phyloP scores from a whole-genome alignment of 1,140 invertebrate genomes.

The Leptinotarsa lineolata region DNA sequence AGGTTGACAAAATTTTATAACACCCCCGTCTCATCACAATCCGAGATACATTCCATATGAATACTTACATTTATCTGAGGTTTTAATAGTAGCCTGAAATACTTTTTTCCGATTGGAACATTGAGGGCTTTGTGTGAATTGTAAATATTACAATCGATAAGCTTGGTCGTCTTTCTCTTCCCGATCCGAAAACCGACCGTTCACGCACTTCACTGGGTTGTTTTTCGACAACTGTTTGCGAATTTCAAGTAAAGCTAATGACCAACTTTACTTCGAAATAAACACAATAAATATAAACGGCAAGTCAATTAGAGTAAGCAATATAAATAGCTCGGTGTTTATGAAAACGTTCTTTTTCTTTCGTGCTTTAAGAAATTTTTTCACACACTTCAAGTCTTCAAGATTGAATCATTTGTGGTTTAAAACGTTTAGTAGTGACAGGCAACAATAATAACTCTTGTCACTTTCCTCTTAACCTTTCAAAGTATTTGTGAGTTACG shows the following conservation, averaged over 20 bases:
- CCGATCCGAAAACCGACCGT: not conserved
- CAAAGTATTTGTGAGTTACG: not conserved
- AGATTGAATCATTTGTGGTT: not conserved
- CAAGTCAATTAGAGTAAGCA: conserved; percentile 26
- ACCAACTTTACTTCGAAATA: conserved; percentile 13
- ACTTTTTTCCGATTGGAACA: conserved; percentile 7
- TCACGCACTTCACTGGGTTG: conserved; percentile 23
- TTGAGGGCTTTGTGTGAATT: conserved; percentile 15
- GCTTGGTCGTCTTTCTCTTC: conserved; percentile 9
- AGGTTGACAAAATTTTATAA: conserved; percentile 22
- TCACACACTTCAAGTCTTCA: not conserved
- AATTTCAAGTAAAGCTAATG: not conserved
- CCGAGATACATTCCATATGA: not conserved
- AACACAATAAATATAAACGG: conserved; percentile 27
- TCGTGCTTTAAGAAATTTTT: not conserved
- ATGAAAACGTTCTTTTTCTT: not conserved
- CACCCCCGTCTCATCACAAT: conserved; percentile 13
- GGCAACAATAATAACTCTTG: too few relatives aligned
- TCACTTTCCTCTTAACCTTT: not conserved
- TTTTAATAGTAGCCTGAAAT: conserved; percentile 29
- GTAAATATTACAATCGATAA: not conserved
- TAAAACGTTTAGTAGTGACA: not conserved
- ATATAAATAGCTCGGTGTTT: conserved; percentile 21
- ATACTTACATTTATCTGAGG: conserved; percentile 35
- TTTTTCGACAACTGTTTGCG: conserved; percentile 24